A percentile compares a stretch with the other conserved stretches of the same genome.
These are phyloP conservation scores for Cinclus mexicanus DNA, from an alignment of 2,113 vertebrate genomes.

Conservation along the genomic window DNA sequence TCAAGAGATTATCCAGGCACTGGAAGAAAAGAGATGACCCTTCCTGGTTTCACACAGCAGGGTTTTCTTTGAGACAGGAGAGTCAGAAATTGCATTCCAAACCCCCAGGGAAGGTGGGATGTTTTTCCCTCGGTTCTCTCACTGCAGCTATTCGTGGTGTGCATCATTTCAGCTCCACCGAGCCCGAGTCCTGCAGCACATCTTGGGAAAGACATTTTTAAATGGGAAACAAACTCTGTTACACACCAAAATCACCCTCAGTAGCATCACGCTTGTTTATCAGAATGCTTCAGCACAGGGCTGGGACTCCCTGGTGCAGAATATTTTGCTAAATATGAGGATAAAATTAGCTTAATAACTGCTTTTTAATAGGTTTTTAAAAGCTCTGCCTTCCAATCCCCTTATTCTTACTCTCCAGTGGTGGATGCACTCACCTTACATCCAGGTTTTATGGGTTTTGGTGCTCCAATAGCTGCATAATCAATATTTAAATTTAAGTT, in stretches of 20 bases:
- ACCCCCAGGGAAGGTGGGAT: not conserved
- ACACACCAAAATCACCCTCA: not conserved
- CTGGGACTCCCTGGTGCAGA: not conserved
- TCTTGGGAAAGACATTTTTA: not conserved
- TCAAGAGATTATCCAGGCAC: not conserved
- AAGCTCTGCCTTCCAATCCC: not conserved
- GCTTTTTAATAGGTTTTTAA: not conserved
- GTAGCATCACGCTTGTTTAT: not conserved
- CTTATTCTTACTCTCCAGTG: not conserved
- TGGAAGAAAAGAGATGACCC: not conserved
- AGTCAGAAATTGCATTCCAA: not conserved
- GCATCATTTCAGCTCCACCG: not conserved
- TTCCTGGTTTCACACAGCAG: not conserved
- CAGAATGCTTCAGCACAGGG: not conserved
- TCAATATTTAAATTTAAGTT: not conserved
- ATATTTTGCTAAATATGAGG: not conserved
- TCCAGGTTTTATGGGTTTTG: not conserved
- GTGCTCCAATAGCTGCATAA: not conserved
- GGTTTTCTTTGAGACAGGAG: not conserved
- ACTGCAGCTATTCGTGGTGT: not conserved
- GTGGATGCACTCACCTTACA: not conserved
- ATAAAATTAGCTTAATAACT: not conserved
- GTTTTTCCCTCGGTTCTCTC: not conserved
- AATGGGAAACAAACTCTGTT: not conserved
- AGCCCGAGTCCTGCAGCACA: not conserved